Evolutionary conservation across 2,888 invertebrate species (phyloP).

Genomic region (Nemotelus nigrinus): DNA sequence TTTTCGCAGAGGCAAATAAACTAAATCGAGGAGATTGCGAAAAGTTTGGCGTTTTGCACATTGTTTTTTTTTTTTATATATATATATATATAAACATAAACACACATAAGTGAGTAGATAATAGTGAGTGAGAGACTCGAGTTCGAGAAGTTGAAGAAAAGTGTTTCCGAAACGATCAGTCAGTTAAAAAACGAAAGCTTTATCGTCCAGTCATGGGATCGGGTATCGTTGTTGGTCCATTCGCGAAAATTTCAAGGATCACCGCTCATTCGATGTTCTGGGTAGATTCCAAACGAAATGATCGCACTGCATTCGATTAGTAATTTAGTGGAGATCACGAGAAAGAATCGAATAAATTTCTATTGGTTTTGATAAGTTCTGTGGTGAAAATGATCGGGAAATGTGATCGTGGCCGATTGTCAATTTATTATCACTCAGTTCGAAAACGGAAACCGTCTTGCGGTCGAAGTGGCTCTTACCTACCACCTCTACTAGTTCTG

Average conservation of each 20-base stretch:
- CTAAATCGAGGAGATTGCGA: slow-evolving; percentile 19
- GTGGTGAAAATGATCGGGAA: slow-evolving; percentile 4
- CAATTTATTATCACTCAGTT: not conserved
- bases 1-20: slow-evolving; percentile 25
- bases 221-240: not conserved
- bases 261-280: not conserved
- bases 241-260: not conserved
- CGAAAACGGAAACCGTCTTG: slow-evolving; percentile 33
- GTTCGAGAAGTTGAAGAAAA: not conserved
- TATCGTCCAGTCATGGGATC: slow-evolving; percentile 30
- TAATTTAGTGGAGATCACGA: not conserved
- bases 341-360: slow-evolving; percentile 4
- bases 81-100: not conserved
- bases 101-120: not conserved
- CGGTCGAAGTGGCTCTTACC: not conserved
- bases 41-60: slow-evolving; percentile 2
- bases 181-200: slow-evolving; percentile 36
- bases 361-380: not conserved
- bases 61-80: slow-evolving; percentile 14
- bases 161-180: not conserved
- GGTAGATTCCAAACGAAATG: slow-evolving; percentile 19
- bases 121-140: slow-evolving; percentile 5
- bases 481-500: slow-evolving; percentile 47
- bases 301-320: not conserved
- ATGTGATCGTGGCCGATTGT: not conserved